Percentiles rank a stretch among this genome's conserved stretches.
phyloP scores from a whole-genome alignment of 2,113 vertebrate genomes.

The Amphilophus citrinellus region DNA sequence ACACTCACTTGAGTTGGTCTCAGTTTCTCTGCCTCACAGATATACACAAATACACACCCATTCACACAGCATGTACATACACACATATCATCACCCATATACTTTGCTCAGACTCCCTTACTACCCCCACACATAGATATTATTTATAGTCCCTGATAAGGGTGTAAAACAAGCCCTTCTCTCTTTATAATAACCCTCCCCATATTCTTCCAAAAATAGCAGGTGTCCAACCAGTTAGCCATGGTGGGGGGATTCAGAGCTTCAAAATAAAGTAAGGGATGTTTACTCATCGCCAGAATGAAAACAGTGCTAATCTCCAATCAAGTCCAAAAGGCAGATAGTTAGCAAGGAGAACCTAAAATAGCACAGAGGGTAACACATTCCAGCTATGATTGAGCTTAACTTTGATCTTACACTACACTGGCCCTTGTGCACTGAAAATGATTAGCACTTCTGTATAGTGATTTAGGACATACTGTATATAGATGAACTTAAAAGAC shows the following conservation, averaged over 20 bases:
- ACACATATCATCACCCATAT: conserved; percentile 57
- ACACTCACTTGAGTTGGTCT: conserved; percentile 70
- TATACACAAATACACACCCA: conserved; percentile 50
- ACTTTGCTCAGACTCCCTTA: conserved; percentile 7
- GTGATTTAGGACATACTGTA: conserved; percentile 62
- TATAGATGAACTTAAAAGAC: conserved; percentile 64
- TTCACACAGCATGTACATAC: conserved; percentile 35
- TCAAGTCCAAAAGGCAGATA: conserved; percentile 78
- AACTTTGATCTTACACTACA: conserved; percentile 74
- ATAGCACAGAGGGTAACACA: conserved; percentile 71
- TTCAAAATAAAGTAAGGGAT: conserved; percentile 82
- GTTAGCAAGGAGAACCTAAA: conserved; percentile 78
- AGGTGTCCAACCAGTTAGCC: conserved; percentile 79
- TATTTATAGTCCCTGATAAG: conserved; percentile 86
- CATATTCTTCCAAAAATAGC: conserved; percentile 86
- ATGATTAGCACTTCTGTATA: conserved; percentile 77
- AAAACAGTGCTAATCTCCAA: conserved; percentile 83
- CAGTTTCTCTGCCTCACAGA: conserved; percentile 53
- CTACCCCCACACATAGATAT: conserved; percentile 51
- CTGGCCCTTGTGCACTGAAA: conserved; percentile 66
- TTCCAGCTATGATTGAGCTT: conserved; percentile 64
- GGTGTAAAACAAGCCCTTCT: conserved; percentile 72
- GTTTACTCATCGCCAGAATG: conserved; percentile 81
- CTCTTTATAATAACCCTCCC: conserved; percentile 84
- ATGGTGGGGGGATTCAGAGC: conserved; percentile 71